Conservation (phyloP, 1,140 invertebrate species). For the Propsilocerus akamusi region DNA sequence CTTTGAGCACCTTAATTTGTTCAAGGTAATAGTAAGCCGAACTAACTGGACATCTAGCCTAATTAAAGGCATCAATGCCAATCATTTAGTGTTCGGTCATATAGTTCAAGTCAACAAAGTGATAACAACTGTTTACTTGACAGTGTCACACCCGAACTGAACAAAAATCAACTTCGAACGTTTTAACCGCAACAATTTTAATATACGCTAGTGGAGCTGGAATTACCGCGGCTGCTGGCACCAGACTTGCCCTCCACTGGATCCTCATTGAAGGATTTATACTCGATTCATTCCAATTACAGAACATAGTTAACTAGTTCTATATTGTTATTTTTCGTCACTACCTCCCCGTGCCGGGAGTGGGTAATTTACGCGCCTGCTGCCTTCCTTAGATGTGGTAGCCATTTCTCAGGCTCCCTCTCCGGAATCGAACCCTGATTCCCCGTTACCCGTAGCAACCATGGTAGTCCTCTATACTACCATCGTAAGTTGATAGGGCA, state of each 20-base stretch:
- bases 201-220: slow-evolving; percentile 76
- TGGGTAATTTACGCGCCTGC: slow-evolving; percentile 76
- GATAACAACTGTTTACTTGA: too few relatives aligned
- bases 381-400: slow-evolving; percentile 86
- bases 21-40: too few relatives aligned
- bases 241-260: slow-evolving; percentile 83
- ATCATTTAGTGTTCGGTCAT: too few relatives aligned
- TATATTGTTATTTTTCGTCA: slow-evolving; percentile 80
- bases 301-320: slow-evolving; percentile 49
- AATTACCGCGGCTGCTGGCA: slow-evolving; percentile 82
- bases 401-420: slow-evolving; percentile 79
- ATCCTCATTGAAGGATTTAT: slow-evolving; percentile 77
- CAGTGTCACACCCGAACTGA: too few relatives aligned
- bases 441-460: slow-evolving; percentile 41
- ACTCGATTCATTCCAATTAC: slow-evolving; percentile 80
- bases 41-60: too few relatives aligned
- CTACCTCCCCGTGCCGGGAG: slow-evolving; percentile 57
- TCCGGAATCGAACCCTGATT: too few relatives aligned
- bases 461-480: slow-evolving; percentile 47
- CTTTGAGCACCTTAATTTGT: slow-evolving; percentile 72
- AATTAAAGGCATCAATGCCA: too few relatives aligned
- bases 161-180: slow-evolving; percentile 35
- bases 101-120: too few relatives aligned
- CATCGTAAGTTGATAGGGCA: too few relatives aligned
- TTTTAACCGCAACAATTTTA: slow-evolving; percentile 62